These are phyloP conservation scores for Hoplodrina ambigua DNA, from an alignment of 2,888 invertebrate genomes.

Conservation along the genomic window DNA sequence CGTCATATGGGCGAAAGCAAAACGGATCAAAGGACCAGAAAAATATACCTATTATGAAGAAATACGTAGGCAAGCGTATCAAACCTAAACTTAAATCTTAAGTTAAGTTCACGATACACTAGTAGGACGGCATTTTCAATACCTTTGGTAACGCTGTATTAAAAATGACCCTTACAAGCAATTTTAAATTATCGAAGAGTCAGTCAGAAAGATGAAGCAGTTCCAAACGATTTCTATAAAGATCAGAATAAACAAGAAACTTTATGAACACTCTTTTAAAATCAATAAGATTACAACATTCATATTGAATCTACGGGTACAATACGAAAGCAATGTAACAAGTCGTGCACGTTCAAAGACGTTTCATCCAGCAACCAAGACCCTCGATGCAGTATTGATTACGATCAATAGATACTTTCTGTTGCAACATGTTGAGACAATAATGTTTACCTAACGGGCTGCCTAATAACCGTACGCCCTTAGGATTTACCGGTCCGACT, in stretches of 20 bases:
- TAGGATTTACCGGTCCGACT: conserved; percentile 55
- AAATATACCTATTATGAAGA: conserved; percentile 5
- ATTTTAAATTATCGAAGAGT: no score
- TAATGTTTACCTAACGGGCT: conserved; percentile 60
- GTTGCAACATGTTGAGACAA: conserved; percentile 53
- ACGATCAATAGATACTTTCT: conserved; percentile 16
- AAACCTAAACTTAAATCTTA: no score
- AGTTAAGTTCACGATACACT: no score
- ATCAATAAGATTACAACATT: no score
- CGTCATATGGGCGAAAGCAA: conserved; percentile 24
- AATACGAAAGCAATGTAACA: not conserved
- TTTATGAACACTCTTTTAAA: not conserved
- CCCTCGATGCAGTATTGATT: conserved; percentile 4
- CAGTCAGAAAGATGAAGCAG: not conserved
- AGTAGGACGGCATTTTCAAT: no score
- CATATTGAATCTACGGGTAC: not conserved
- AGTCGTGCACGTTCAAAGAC: not conserved
- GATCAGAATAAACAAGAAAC: not conserved
- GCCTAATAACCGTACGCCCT: conserved; percentile 49
- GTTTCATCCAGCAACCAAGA: not conserved
- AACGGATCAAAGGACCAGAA: conserved; percentile 29
- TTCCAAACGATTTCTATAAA: not conserved
- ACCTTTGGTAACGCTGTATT: no score
- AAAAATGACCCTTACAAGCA: no score
- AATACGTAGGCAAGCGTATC: not conserved